Evolutionary conservation across 2,888 invertebrate species (phyloP), one percentile per base, ranked within the genome.

Genomic region (Apodemia duryi): DNA sequence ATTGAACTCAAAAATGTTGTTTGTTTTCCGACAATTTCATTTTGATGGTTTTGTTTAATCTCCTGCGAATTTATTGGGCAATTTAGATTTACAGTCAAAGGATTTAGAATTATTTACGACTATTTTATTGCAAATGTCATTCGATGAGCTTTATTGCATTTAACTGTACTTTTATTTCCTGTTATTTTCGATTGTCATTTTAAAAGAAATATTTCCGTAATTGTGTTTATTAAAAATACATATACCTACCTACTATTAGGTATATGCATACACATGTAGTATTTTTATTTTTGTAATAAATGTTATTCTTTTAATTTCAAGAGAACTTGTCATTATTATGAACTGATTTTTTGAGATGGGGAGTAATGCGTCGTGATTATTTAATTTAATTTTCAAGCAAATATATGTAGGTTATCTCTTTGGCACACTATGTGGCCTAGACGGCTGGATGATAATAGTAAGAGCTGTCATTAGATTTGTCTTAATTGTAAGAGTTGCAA

Each of bases 101-200:
- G 32, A 57, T 57, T 57, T 57, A 57, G 57, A 29, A 57, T 57
- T 29, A 57, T 57, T 57, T 57, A 57, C 57, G 57, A 57, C 57
- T 7, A 57, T 57, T 57, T 57, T 57, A 57, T 13, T 57, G 57
- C 57, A 32, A 57, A 32, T 32, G 57, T 57, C 57, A 57, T 57
- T 57, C 57, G 57, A 57, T 57, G 57, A 57, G 28, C 57, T 13
- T 32, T 32, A 57, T 57, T 57, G 57, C 57, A 29, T 57, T 57
- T 57, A 32, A 57, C 57, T 57, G 57, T 57, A 57, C 32, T 57
- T 28, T 29, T 57, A 57, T 29, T 57, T 57, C 9, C 32, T 11
- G 28, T 32, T 29, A 29, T 57, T 32, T 28, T 32, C 52, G 28
- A 54, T 54, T 21, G 54, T 2, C 9, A 3, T 54, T 54, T 54